Base-by-base conservation (phyloP, 1,140 invertebrate genomes). In the Ceratina australensis region DNA sequence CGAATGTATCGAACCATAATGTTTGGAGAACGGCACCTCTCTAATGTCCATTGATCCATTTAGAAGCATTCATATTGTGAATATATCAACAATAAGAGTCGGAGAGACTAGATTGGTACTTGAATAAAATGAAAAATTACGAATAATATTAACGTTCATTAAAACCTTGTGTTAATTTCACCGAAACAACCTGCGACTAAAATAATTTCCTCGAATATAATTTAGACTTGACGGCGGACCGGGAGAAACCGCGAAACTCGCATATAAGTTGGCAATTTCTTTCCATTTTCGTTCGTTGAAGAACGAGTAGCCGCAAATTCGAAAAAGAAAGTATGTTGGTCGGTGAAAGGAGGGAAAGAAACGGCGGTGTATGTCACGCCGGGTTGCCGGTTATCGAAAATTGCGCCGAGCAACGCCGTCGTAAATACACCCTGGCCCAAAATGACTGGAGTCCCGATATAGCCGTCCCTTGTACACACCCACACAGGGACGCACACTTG, bases 291-390 rank as follows among this genome's bases (percentile, higher is more conserved):
- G 33, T 42, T 42, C 33, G 33, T 42, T 42, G 33, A 65, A 57
- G 24, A 73, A 47, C 26, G 47, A 50, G 57, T 22, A 63, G 63
- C 22, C 26, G 18, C 26, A 66, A 74, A 54, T n/a, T 54, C 56
- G 42, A 16, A 4, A 24, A 54, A 13, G 16, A 56, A 26, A 24
- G 28, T 24, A 20, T 24, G 59, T n/a, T 26, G 47, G 15, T 18
- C 20, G 26, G 52, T 22, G 63, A n/a, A 8, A 61, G 28, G 42
- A 26, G n/a, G 26, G 2, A 65, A 74, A 56, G 28, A 47, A 56
- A 56, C 28, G 16, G 52, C 13, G 33, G 12, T 18, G 56, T 60
- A 8, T 50, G 50, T 64, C 20, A 54, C 26, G 50, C n/a, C 18
- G 3, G 24, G 47, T 18, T 22, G n/a, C 20, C 24, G 60, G 12